Evolutionary conservation across 2,888 invertebrate genomes (phyloP), one percentile per base, ranked within the genome.

Genomic region (Tetheella fluctuosa): DNA sequence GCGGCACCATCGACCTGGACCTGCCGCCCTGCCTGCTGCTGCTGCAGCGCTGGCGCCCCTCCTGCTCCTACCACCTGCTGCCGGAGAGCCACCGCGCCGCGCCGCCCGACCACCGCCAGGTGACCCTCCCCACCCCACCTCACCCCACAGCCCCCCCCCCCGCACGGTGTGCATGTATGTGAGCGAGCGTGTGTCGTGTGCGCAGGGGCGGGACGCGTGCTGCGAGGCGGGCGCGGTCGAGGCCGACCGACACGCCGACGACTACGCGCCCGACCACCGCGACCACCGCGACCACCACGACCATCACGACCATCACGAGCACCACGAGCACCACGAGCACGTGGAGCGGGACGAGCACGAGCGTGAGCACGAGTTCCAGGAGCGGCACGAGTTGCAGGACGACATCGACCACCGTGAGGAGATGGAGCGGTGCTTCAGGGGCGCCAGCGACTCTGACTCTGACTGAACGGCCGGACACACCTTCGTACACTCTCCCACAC

Each of bases 1-100:
- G 95, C 77, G 94, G 95, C 60, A 94, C 95, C 78, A 93, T 94
- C 62, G 74, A 71, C 72, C 67, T 68, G 78, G 78, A 76, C 74
- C 73, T 74, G 72, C 77, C 79, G 67, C 79, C 77, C 5, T 71
- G 77, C 77, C 63, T 80, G 77, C 71, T 80, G 77, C 71, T 80
- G 75, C 67, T 76, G 76, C 84, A 67, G 68, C 69, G 71, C 61
- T 65, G 66, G 37, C 59, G 59, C 58, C 64, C 57, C 58, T 61
- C 58, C 37, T 76, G 79, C 76, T 66, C 78, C 30, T 74, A 69
- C 76, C 82, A 77, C 70, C 71, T 75, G 75, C 79, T 83, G 77
- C 84, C 84, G 37, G 83, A 82, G 79, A 77, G 80, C 71, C 82
- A 75, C 63, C 76, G 73, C 65, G 64, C 66, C 68, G 62, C 65